Base-by-base conservation (phyloP, 2,797 vertebrate genomes). In the Poeciliopsis paucimaculata region DNA sequence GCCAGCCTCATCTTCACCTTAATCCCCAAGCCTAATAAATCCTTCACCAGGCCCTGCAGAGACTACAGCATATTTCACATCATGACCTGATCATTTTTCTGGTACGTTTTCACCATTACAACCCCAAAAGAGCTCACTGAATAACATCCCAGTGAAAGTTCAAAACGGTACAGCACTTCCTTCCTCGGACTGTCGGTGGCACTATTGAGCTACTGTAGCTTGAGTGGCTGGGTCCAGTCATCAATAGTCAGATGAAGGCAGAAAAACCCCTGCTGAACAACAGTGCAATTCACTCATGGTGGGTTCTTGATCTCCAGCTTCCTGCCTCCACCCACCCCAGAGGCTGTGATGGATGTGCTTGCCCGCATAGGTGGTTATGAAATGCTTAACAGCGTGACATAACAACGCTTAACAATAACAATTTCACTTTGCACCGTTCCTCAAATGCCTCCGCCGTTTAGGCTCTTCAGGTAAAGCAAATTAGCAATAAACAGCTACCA, bases 371-470 rank as follows among this genome's bases (percentile, higher is more conserved):
- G 87, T 91, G 90, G 91, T 93, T 91, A 93, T 87, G 87, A 72
- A 93, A 91, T 91, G 90, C 89, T 93, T 91, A 90, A 90, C 88
- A 90, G 89, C 86, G 89, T 91, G 91, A 91, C 92, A 75, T n/a
- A 75, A 28, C 51, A 92, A 91, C 89, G 91, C 88, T 90, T 91
- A 91, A 91, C 88, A 89, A 89, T 86, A 90, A 93, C 89, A 90
- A 92, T 88, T 85, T 90, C 85, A 88, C 90, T 93, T 80, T 85
- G 89, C 88, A 72, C 78, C 72, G 82, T 85, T 82, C 88, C 60
- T 71, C 82, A n/a, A 75, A 86, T 34, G 31, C 31, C 57, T 84
- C 73, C 75, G 77, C 77, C 43, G 70, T 86, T 82, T 82, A 79
- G 84, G 83, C 83, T 79, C 82, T 88, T 71, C 45, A 77, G 85